Percentiles rank a stretch among this genome's conserved stretches.
Evolutionary conservation across 2,113 vertebrate species (phyloP).

Genomic region (human (Homo sapiens)): DNA sequence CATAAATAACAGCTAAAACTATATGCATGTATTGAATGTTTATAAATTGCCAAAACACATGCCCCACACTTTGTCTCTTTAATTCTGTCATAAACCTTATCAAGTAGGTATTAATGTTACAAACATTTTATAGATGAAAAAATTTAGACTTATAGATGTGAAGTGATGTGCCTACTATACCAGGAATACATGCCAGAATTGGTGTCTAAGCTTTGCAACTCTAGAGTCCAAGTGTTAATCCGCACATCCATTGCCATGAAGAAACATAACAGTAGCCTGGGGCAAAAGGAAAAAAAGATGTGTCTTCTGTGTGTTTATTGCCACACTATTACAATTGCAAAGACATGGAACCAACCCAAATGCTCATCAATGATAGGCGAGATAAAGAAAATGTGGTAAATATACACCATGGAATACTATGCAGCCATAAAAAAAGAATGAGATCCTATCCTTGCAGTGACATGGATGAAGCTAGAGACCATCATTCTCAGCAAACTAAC

Average conservation of each 20-base stretch:
- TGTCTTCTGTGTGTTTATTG: not conserved
- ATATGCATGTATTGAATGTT: not conserved
- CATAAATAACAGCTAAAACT: not conserved
- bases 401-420: too few relatives aligned
- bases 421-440: too few relatives aligned
- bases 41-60: not conserved
- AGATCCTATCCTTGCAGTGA: too few relatives aligned
- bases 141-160: not conserved
- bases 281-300: not conserved
- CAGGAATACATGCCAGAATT: not conserved
- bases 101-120: not conserved
- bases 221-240: not conserved
- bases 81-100: not conserved
- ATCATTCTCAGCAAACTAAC: too few relatives aligned
- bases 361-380: too few relatives aligned
- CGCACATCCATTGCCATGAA: not conserved
- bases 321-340: too few relatives aligned
- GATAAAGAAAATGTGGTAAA: too few relatives aligned
- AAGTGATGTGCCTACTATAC: not conserved
- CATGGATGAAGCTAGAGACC: too few relatives aligned
- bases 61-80: not conserved
- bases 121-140: not conserved
- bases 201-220: not conserved
- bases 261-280: not conserved
- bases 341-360: too few relatives aligned